phyloP scores from a whole-genome alignment of 92 coral and sea anemone genomes.

The Epizoanthus rinbou region DNA sequence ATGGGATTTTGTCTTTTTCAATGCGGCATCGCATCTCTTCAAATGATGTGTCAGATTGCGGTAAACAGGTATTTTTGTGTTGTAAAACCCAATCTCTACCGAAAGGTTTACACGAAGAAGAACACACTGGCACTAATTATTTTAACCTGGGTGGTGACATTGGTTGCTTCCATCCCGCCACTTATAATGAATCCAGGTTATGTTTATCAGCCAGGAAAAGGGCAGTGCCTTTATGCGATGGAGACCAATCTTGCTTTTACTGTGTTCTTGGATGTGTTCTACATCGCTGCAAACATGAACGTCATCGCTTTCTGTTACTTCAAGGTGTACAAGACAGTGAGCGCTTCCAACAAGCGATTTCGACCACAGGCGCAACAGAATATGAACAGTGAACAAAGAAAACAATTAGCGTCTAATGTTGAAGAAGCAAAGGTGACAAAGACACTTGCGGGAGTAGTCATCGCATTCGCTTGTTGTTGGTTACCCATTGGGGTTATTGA shows the following conservation, averaged over 20 bases:
- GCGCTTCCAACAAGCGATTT: constrained; percentile 22
- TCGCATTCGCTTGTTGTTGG: constrained; percentile 41
- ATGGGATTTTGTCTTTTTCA: constrained; percentile 32
- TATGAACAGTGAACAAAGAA: constrained; percentile 13
- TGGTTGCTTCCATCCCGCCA: constrained; percentile 31
- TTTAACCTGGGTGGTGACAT: constrained; percentile 17
- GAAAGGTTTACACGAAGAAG: constrained; percentile 19
- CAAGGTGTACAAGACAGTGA: constrained; percentile 34
- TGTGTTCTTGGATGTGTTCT: constrained; percentile 31
- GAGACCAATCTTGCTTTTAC: constrained; percentile 33
- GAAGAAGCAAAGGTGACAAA: constrained; percentile 43
- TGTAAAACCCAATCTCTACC: constrained; percentile 27
- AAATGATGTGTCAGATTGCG: constrained; percentile 42
- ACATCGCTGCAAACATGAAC: constrained; percentile 32
- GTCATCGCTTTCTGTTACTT: constrained; percentile 32
- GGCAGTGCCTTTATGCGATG: constrained; percentile 25
- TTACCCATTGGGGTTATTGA: constrained; percentile 27
- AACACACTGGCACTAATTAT: constrained; percentile 14
- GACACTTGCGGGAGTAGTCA: constrained; percentile 32
- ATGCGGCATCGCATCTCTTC: constrained; percentile 31
- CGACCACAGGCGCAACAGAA: background rate
- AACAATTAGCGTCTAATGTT: constrained; percentile 31
- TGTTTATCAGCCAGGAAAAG: constrained; percentile 33
- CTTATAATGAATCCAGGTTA: constrained; percentile 18
- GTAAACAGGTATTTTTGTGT: constrained; percentile 39